Evolutionary conservation across 2,888 invertebrate species (phyloP).

Genomic region (Zygogramma bicolorata): DNA sequence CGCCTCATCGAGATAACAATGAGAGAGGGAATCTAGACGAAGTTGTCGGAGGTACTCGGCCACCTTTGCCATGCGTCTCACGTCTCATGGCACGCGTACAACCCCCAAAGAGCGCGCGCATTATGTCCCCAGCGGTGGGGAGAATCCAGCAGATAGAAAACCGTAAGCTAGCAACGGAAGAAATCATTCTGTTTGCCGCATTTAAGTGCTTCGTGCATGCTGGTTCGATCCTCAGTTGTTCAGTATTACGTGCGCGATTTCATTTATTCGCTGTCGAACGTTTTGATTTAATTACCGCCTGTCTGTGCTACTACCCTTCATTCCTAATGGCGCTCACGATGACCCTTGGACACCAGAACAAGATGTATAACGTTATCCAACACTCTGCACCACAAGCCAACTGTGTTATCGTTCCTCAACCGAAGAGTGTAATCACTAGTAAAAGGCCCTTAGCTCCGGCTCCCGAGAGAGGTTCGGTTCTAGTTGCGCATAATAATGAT

Average conservation of each 20-base stretch:
- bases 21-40: conserved; percentile 40
- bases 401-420: conserved; percentile 72
- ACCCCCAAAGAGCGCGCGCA: conserved; percentile 62
- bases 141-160: conserved; percentile 62
- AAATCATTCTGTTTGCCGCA: conserved; percentile 70
- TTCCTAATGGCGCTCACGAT: conserved; percentile 59
- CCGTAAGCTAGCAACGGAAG: conserved; percentile 58
- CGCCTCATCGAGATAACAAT: conserved; percentile 7
- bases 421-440: conserved; percentile 69
- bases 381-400: conserved; percentile 69
- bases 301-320: conserved; percentile 22
- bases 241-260: conserved; percentile 30
- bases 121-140: conserved; percentile 58
- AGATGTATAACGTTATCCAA: conserved; percentile 66
- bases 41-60: conserved; percentile 62
- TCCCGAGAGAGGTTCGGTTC: conserved; percentile 67
- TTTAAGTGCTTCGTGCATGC: conserved; percentile 51
- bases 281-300: too few species aligned
- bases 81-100: conserved; percentile 66
- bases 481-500: conserved; percentile 66
- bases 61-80: conserved; percentile 64
- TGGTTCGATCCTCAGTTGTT: background rate
- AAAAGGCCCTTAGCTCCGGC: conserved; percentile 75
- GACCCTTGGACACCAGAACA: conserved; percentile 67
- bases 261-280: conserved; percentile 25